Conservation (phyloP, 2,888 invertebrate genomes). For the Zhengitettix transpicula region DNA sequence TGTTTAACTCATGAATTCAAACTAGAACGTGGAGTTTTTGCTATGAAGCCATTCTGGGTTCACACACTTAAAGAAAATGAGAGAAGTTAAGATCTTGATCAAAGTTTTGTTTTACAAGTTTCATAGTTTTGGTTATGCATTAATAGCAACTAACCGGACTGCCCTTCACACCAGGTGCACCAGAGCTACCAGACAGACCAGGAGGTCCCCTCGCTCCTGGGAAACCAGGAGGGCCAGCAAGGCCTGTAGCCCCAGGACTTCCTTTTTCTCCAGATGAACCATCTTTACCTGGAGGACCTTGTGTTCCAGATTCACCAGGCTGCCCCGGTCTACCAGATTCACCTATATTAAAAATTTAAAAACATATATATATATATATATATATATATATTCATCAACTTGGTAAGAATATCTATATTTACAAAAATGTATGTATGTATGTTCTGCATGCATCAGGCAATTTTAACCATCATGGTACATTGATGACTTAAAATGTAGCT, state of each 20-base stretch:
- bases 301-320: constrained; percentile 57
- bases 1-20: no score
- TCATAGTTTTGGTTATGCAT: no score
- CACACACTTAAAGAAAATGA: no score
- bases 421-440: no score
- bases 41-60: no score
- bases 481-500: background rate
- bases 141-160: constrained; percentile 35
- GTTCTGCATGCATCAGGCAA: no score
- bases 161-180: constrained; percentile 59
- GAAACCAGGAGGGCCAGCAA: constrained; percentile 62
- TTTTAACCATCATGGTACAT: no score
- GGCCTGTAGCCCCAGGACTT: constrained; percentile 50
- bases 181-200: constrained; percentile 55
- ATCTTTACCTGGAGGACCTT: constrained; percentile 62
- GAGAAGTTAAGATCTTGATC: no score
- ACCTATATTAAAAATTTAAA: constrained; percentile 24
- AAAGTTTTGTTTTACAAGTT: no score
- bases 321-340: constrained; percentile 65
- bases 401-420: background rate
- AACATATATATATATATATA: background rate
- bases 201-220: constrained; percentile 65
- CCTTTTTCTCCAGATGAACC: constrained; percentile 72
- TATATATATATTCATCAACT: constrained; percentile 3
- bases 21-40: no score